Evolutionary conservation across 2,888 invertebrate species (phyloP).

Genomic region (Eremobia ochroleuca): DNA sequence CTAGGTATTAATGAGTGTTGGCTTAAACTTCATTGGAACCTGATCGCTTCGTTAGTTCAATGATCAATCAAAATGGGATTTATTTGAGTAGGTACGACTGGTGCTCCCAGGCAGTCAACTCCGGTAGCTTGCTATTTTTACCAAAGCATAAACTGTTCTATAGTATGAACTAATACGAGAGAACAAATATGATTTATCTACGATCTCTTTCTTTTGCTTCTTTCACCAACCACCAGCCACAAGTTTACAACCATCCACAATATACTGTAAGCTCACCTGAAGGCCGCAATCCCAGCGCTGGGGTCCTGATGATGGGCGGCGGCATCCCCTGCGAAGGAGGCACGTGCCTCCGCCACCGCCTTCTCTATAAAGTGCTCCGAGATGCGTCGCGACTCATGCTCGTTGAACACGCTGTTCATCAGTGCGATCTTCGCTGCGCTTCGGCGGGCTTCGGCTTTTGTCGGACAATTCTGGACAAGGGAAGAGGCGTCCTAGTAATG

Average conservation of each 20-base stretch:
- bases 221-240: background rate
- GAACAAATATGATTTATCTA: background rate
- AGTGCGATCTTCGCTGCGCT: slow-evolving; percentile 98
- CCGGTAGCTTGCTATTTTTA: background rate
- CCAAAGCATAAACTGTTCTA: background rate
- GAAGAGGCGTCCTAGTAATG: background rate
- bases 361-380: slow-evolving; percentile 98
- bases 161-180: background rate
- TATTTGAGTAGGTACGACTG: background rate
- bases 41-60: slow-evolving; percentile 28
- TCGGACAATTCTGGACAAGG: slow-evolving; percentile 95
- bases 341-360: slow-evolving; percentile 97
- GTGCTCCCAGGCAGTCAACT: background rate
- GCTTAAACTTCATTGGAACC: slow-evolving; percentile 19
- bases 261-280: no score
- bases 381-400: slow-evolving; percentile 97
- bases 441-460: slow-evolving; percentile 98
- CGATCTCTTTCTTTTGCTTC: background rate
- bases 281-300: slow-evolving; percentile 94
- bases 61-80: slow-evolving; percentile 27
- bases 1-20: slow-evolving; percentile 36
- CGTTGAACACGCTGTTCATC: slow-evolving; percentile 99
- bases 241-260: no score
- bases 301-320: slow-evolving; percentile 92
- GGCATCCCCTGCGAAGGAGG: slow-evolving; percentile 94